Evolutionary conservation across 2,797 vertebrate genomes (phyloP).

Genomic region (Enoplosus armatus): DNA sequence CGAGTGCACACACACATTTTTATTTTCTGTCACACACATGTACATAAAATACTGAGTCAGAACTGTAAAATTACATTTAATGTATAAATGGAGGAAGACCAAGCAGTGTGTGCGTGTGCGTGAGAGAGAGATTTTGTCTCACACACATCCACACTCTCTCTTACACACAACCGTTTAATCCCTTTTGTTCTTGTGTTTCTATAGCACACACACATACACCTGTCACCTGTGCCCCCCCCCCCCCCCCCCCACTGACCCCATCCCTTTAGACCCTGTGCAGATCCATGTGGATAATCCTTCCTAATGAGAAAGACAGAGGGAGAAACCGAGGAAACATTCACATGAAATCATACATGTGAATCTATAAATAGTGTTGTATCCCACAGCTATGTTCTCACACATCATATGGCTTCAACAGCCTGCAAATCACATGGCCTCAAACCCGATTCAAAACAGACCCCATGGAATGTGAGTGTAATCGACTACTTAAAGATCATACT

Average conservation of each 20-base stretch:
- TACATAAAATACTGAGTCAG: background rate
- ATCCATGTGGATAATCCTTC: constrained; percentile 7
- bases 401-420: constrained; percentile 58
- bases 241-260: background rate
- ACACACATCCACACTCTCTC: background rate
- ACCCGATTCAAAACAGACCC: constrained; percentile 16
- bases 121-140: background rate
- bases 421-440: constrained; percentile 49
- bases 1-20: background rate
- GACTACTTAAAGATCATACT: constrained; percentile 20
- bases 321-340: constrained; percentile 11
- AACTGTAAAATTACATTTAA: background rate
- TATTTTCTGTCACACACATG: background rate
- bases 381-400: constrained; percentile 62
- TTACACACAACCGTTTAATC: background rate
- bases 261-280: constrained; percentile 34
- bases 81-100: background rate
- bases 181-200: background rate
- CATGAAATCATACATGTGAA: constrained; percentile 57
- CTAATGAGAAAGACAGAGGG: constrained; percentile 20
- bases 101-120: background rate
- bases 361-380: constrained; percentile 62
- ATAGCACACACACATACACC: background rate
- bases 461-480: constrained; percentile 10
- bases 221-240: constrained; percentile 22